Evolutionary conservation across 1,140 invertebrate species (phyloP), one percentile per base, ranked within the genome.

Genomic region (Hylyphantes graminicola): DNA sequence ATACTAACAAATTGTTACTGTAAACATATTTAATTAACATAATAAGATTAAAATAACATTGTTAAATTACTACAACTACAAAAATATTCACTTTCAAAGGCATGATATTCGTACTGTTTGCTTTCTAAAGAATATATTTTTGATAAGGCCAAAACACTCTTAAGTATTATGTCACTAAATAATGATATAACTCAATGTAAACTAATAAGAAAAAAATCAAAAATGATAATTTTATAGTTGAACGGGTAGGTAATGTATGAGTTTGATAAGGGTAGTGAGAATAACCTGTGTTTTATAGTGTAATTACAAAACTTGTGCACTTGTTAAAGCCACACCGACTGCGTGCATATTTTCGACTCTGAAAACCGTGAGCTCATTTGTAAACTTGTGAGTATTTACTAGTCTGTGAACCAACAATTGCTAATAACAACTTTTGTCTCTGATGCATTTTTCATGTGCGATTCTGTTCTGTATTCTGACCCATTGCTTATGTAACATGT

Each of bases 361-460:
- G 51, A 11, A 59, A 35, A 17, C 19, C 75, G 80, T 83, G 80
- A 83, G 80, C 80, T 83, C 80, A 74, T 83, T 75, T 83, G 80
- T 83, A 83, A 83, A 83, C 72, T 72, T 83, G 19, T 65, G 80
- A 75, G 80, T 83, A 83, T 83, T 54, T 83, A 61, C 48, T 83
- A 83, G 59, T 74, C 57, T 67, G 80, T 75, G 59, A 83, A 65
- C 70, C 80, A 74, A 83, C 64, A 83, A 21, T 78, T 65, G 53
- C 61, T 65, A 17, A 83, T 19, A 54, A 74, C 5, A 59, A 83
- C 72, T 21, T 63, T 70, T 83, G 72, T 83, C 80, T 83, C 65
- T 83, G 72, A 83, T 75, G 57, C 68, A 74, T 65, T 83, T 80
- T 83, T 53, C 51, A 54, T 83, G 80, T 61, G 72, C 55, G 13